These are phyloP conservation scores for Hippocampus mohnikei DNA, from an alignment of 2,113 vertebrate genomes.

Conservation along the genomic window DNA sequence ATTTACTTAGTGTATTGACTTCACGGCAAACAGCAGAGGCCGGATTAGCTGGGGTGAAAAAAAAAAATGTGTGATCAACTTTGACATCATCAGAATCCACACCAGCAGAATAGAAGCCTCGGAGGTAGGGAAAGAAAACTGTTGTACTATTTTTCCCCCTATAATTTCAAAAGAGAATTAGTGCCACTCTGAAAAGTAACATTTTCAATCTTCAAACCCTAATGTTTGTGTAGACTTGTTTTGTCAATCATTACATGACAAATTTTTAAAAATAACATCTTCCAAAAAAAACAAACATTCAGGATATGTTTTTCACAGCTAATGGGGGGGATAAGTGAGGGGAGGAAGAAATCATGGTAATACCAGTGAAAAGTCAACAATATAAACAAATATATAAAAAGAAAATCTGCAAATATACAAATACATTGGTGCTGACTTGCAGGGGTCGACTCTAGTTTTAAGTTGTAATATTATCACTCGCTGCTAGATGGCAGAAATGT, in stretches of 20 bases:
- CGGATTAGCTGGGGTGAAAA: slow-evolving; percentile 43
- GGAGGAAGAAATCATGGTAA: too few species aligned
- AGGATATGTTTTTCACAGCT: too few species aligned
- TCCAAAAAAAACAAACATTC: background rate
- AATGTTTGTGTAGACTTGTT: too few species aligned
- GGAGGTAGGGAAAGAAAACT: background rate
- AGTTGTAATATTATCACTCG: too few species aligned
- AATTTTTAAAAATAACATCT: background rate
- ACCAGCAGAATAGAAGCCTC: slow-evolving; percentile 35
- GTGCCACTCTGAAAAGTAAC: slow-evolving; percentile 22
- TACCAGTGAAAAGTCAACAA: too few species aligned
- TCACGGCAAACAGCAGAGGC: slow-evolving; percentile 41
- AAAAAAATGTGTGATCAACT: slow-evolving; percentile 31
- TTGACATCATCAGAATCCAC: slow-evolving; percentile 31
- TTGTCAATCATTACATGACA: background rate
- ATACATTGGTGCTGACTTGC: too few species aligned
- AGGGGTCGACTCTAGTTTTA: too few species aligned
- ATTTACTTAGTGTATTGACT: slow-evolving; percentile 56
- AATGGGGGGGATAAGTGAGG: too few species aligned
- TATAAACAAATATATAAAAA: too few species aligned
- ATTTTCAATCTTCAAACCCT: too few species aligned
- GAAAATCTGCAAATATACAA: too few species aligned
- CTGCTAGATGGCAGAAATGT: too few species aligned
- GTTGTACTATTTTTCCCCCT: background rate
- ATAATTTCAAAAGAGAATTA: background rate